phyloP scores from a whole-genome alignment of 2,888 invertebrate species.

The Phorcus lineatus region DNA sequence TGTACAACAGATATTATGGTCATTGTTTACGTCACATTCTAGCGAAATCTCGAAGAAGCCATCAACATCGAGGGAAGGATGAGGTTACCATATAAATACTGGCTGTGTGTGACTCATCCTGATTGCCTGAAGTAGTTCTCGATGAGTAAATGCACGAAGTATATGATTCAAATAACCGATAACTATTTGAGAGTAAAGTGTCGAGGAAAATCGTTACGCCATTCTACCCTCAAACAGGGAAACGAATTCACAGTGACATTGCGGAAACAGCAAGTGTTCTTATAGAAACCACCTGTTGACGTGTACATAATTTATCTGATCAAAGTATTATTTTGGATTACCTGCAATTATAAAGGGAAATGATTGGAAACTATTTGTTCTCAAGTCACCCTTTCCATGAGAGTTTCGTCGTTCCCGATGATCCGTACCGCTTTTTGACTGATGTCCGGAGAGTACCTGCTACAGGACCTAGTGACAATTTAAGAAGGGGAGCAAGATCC shows the following conservation, averaged over 20 bases:
- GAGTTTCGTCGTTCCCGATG: not conserved
- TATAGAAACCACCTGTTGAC: not conserved
- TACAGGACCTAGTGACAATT: not conserved
- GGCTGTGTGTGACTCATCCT: no score
- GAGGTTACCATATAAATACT: slow-evolving; percentile 3
- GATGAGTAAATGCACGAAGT: no score
- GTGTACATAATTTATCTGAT: no score
- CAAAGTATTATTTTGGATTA: no score
- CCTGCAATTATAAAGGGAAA: not conserved
- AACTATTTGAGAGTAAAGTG: no score
- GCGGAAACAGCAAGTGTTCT: no score
- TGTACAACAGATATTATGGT: no score
- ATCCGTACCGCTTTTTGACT: not conserved
- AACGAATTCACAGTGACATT: no score
- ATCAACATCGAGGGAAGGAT: not conserved
- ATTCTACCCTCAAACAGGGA: no score
- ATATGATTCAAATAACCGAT: no score
- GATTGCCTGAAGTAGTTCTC: no score
- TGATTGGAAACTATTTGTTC: not conserved
- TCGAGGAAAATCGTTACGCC: no score
- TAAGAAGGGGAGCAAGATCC: not conserved
- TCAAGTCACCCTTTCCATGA: not conserved
- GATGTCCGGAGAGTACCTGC: not conserved
- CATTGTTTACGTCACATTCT: not conserved
- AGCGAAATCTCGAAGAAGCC: not conserved